These are phyloP conservation scores for Hybognathus amarus DNA, from an alignment of 2,797 vertebrate genomes.

Conservation along the genomic window DNA sequence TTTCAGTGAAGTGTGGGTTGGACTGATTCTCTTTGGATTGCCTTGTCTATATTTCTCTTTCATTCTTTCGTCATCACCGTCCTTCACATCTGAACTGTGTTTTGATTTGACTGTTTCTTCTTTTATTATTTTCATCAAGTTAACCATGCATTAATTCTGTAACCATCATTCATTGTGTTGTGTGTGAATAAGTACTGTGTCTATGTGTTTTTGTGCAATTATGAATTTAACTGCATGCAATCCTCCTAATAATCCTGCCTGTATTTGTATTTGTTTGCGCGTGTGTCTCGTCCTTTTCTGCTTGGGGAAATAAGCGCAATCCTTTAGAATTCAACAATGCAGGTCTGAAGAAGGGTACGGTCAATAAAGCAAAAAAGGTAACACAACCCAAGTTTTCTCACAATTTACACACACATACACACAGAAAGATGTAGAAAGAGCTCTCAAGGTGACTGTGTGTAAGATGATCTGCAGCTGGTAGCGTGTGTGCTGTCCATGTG, in stretches of 20 bases:
- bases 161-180: constrained; percentile 26
- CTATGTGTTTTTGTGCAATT: constrained; percentile 55
- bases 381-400: constrained; percentile 55
- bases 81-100: neutral
- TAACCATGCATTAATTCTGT: neutral
- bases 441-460: neutral
- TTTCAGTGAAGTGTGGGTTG: constrained; percentile 43
- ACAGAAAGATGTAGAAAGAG: neutral
- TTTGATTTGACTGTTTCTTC: neutral
- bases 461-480: constrained; percentile 3
- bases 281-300: constrained; percentile 82
- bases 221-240: constrained; percentile 80
- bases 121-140: constrained; percentile 1
- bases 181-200: constrained; percentile 11
- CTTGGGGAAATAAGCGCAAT: constrained; percentile 85
- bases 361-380: constrained; percentile 96
- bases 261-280: constrained; percentile 55
- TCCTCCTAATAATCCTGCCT: constrained; percentile 80
- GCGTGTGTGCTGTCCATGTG: neutral
- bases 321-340: constrained; percentile 94
- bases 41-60: constrained; percentile 41
- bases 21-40: constrained; percentile 48
- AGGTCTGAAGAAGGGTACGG: constrained; percentile 89
- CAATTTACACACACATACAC: constrained; percentile 1
- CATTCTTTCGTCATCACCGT: constrained; percentile 30